Percentiles rank a stretch among this genome's conserved stretches.
Evolutionary conservation across 2,113 vertebrate genomes (phyloP).

Genomic region (Epinephelus lanceolatus): DNA sequence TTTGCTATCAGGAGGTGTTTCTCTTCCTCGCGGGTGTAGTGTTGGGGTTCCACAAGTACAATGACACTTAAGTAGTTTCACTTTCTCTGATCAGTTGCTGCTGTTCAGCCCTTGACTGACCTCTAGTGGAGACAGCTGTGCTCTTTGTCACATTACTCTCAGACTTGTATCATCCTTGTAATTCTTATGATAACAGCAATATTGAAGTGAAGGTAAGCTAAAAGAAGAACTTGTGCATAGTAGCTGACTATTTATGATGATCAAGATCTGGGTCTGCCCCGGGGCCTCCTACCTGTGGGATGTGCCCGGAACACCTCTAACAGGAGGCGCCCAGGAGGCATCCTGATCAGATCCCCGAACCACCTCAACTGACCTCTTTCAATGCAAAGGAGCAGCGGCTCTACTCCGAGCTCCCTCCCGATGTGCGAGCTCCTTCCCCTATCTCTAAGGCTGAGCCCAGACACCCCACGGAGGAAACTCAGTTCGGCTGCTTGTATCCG

Average conservation of each 20-base stretch:
- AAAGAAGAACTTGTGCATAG: background rate
- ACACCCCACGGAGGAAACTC: too few relatives aligned
- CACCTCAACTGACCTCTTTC: too few relatives aligned
- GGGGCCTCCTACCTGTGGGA: too few relatives aligned
- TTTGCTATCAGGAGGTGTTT: background rate
- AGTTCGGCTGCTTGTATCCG: too few relatives aligned
- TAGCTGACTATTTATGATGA: background rate
- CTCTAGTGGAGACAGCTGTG: background rate
- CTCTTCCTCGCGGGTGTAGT: background rate
- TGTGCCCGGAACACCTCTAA: too few relatives aligned
- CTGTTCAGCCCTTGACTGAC: background rate
- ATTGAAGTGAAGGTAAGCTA: background rate
- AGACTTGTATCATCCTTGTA: background rate
- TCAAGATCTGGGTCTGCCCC: too few relatives aligned
- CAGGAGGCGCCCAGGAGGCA: too few relatives aligned
- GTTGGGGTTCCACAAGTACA: background rate
- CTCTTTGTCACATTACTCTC: background rate
- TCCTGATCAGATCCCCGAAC: too few relatives aligned
- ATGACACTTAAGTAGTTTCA: background rate
- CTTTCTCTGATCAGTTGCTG: background rate
- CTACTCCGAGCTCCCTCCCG: too few relatives aligned
- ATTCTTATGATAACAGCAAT: background rate
- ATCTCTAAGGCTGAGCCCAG: too few relatives aligned
- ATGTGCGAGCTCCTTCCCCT: too few relatives aligned
- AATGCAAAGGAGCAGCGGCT: too few relatives aligned